Conservation (phyloP, 1,140 invertebrate genomes). For the Diachasmimorpha longicaudata region DNA sequence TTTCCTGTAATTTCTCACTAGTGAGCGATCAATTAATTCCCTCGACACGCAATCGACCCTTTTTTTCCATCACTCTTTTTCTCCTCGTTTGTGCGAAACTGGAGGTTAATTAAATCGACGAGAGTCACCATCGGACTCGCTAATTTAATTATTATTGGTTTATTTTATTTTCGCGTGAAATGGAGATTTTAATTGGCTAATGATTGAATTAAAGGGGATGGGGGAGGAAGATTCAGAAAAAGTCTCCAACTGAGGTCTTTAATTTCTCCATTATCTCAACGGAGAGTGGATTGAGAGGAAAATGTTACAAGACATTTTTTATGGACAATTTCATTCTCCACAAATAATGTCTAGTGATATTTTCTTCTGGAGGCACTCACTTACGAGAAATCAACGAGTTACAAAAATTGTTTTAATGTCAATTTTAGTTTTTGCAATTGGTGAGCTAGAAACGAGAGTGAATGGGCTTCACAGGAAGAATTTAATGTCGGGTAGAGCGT, state of each 20-base stretch:
- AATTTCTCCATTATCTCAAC: too few relatives aligned
- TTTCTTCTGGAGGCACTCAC: too few relatives aligned
- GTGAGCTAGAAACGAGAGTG: slow-evolving; percentile 22
- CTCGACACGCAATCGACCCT: background rate
- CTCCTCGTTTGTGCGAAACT: slow-evolving; percentile 3
- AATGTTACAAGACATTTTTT: too few relatives aligned
- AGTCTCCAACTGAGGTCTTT: too few relatives aligned
- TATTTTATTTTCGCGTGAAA: background rate
- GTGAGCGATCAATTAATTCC: slow-evolving; percentile 12
- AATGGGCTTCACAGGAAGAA: background rate
- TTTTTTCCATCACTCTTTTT: background rate
- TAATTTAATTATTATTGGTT: background rate
- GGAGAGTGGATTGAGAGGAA: too few relatives aligned
- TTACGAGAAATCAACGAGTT: too few relatives aligned
- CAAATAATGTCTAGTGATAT: too few relatives aligned
- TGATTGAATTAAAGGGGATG: background rate
- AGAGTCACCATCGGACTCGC: background rate
- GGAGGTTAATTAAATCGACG: slow-evolving; percentile 16
- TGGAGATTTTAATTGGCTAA: slow-evolving; percentile 11
- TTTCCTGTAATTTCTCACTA: slow-evolving; percentile 9
- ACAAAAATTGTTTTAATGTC: too few relatives aligned
- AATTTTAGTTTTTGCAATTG: background rate
- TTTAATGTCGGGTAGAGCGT: slow-evolving; percentile 21
- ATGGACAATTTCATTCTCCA: too few relatives aligned
- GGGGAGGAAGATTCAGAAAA: too few relatives aligned